Conservation (phyloP, 2,113 vertebrate species). For the Gobius niger region DNA sequence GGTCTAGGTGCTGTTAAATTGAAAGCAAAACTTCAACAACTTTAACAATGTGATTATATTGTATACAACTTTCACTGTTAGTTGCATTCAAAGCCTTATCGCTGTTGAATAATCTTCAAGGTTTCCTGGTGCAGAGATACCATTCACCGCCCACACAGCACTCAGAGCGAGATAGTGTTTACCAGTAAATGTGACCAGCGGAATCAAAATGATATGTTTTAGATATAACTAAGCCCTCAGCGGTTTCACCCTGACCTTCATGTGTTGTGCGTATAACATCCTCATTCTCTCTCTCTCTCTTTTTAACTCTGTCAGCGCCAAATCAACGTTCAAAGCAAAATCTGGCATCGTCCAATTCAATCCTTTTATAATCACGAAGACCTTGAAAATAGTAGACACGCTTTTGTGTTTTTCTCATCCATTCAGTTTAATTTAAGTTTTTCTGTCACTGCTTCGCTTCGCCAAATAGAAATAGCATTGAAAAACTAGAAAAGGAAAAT, state of each 20-base stretch:
- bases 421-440: too few species aligned
- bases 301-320: slow-evolving; percentile 42
- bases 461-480: too few species aligned
- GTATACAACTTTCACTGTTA: too few species aligned
- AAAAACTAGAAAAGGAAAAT: too few species aligned
- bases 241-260: slow-evolving; percentile 40
- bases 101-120: not conserved
- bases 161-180: not conserved
- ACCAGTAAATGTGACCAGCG: not conserved
- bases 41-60: too few species aligned
- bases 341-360: slow-evolving; percentile 50
- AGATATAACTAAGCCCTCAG: too few species aligned
- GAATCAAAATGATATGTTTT: slow-evolving; percentile 23
- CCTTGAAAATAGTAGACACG: slow-evolving; percentile 37
- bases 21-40: too few species aligned
- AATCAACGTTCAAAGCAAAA: slow-evolving; percentile 54
- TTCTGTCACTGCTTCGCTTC: too few species aligned
- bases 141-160: not conserved
- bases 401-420: too few species aligned
- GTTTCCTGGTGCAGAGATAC: not conserved
- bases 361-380: slow-evolving; percentile 52
- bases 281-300: slow-evolving; percentile 9
- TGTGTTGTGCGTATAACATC: slow-evolving; percentile 27
- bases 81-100: not conserved
- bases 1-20: too few species aligned